Percentiles rank a stretch among this genome's conserved stretches.
Conservation (phyloP, 1,140 invertebrate genomes). For the Lysiphlebus fabarum region DNA sequence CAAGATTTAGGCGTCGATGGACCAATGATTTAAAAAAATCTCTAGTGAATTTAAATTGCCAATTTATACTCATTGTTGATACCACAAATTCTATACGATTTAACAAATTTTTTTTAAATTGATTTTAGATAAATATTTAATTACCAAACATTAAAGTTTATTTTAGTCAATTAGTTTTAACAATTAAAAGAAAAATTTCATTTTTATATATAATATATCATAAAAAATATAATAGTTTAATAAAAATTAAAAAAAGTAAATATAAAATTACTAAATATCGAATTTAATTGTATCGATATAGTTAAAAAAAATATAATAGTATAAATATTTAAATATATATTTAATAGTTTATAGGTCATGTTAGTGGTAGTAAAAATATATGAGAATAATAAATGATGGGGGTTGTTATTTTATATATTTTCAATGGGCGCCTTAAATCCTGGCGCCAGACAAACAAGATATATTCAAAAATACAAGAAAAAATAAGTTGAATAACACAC, state of each 20-base stretch:
- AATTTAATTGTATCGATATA: no score
- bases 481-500: not conserved
- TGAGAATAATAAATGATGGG: slow-evolving; percentile 43
- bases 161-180: slow-evolving; percentile 8
- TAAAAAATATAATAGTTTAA: no score
- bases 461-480: not conserved
- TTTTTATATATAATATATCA: no score
- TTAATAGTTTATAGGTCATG: not conserved
- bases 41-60: slow-evolving; percentile 17
- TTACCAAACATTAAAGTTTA: slow-evolving; percentile 1
- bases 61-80: not conserved
- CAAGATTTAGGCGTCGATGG: not conserved
- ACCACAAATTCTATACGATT: not conserved
- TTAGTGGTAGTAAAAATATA: not conserved
- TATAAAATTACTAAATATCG: no score
- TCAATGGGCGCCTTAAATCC: slow-evolving; percentile 40
- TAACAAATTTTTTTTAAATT: not conserved
- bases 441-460: slow-evolving; percentile 36
- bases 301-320: not conserved
- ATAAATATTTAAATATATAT: not conserved
- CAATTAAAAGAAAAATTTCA: no score
- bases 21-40: slow-evolving; percentile 12
- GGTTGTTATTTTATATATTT: slow-evolving; percentile 18
- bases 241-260: no score
- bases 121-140: slow-evolving; percentile 1